These are phyloP conservation scores for Thunnus albacares DNA, from an alignment of 2,797 vertebrate genomes.

Conservation along the genomic window DNA sequence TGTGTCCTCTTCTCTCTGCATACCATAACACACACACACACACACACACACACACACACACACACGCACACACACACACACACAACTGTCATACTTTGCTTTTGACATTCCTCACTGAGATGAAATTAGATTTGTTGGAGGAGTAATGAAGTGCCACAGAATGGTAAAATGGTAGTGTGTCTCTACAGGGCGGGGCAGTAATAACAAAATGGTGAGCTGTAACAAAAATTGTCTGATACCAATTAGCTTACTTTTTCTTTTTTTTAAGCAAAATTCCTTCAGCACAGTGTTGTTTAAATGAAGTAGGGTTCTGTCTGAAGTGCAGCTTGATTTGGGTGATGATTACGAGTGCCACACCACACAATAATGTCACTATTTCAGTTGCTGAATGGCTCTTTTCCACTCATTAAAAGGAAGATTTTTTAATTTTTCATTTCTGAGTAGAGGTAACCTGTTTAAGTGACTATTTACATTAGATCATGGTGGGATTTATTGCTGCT, in stretches of 20 bases:
- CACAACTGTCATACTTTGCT: slow-evolving; percentile 22
- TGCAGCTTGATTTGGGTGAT: not conserved
- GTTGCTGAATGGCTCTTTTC: not conserved
- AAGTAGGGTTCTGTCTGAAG: not conserved
- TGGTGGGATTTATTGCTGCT: not conserved
- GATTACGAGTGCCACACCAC: too few relatives aligned
- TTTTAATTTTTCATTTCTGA: too few relatives aligned
- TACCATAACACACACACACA: slow-evolving; percentile 13
- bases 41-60: slow-evolving; percentile 6
- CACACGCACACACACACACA: not conserved
- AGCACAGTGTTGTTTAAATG: not conserved
- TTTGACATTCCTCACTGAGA: slow-evolving; percentile 64
- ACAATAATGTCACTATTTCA: not conserved
- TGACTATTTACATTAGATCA: too few relatives aligned
- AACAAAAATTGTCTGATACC: not conserved
- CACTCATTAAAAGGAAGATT: too few relatives aligned
- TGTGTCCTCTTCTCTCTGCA: slow-evolving; percentile 26
- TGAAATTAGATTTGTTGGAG: slow-evolving; percentile 57
- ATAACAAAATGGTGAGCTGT: slow-evolving; percentile 20
- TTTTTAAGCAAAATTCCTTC: too few relatives aligned
- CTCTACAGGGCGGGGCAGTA: not conserved
- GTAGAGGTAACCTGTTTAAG: too few relatives aligned
- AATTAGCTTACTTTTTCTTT: too few relatives aligned
- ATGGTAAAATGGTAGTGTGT: slow-evolving; percentile 28
- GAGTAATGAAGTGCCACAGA: slow-evolving; percentile 31